Evolutionary conservation across 1,140 invertebrate genomes (phyloP), one percentile per base, ranked within the genome.

Genomic region (Megathymus violae): DNA sequence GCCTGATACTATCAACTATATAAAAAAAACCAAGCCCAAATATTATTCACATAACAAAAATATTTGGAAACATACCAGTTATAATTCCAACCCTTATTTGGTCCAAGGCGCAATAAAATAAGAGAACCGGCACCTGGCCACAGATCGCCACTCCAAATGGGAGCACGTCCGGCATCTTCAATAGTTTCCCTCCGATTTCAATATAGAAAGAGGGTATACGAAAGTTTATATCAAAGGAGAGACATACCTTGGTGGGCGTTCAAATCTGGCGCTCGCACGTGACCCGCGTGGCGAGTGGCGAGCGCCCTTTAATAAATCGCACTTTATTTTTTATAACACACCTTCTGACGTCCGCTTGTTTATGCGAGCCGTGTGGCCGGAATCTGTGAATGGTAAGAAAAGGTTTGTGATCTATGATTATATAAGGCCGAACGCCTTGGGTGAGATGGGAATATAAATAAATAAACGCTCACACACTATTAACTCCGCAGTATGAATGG

Each of bases 261-360:
- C 78, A 82, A 86, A 86, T 86, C 83, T 86, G 81, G 74, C 79
- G 76, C 63, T 67, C 59, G 64, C 48, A 81, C 84, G 84, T 86
- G 84, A 76, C 64, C 69, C 17, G 81, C 43, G 52, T 80, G 15
- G 38, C 13, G 68, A 78, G 34, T 27, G n/a, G 17, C 34, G 13
- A 14, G 47, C 62, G 71, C 69, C 77, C 84, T 80, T 81, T 82
- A 83, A 85, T 85, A 85, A 81, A 85, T 85, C 80, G 74, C 76
- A 71, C 82, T 80, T 80, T 80, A 83, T 71, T 84, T 85, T 85
- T 82, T 85, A 80, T 82, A 85, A 72, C 82, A 79, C 80, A 85
- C 82, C 82, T 85, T 77, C 74, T 74, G 77, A 84, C 78, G 77
- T 66, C 70, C 74, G 67, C 67, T 76, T 79, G 78, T 85, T 82